Base-by-base conservation (phyloP, 2,113 vertebrate species). In the Nematolebias whitei region DNA sequence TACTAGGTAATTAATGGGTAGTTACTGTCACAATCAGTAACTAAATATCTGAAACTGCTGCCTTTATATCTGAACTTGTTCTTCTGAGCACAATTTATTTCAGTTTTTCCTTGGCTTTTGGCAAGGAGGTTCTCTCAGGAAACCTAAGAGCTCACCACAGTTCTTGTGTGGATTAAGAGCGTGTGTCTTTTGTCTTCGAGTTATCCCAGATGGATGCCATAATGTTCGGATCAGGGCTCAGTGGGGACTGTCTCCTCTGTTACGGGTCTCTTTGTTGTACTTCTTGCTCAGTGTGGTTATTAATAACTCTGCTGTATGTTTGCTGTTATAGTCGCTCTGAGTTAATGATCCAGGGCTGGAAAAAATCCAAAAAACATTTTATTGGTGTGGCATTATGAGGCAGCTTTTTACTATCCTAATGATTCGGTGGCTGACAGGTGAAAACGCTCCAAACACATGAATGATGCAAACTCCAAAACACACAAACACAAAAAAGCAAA, bases 221-320 rank as follows among this genome's bases (percentile, higher is more conserved):
- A 47, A 29, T 56, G 43, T 32, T 63, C 52, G 63, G 52, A 56
- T 63, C 38, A 43, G 19, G 24, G 23, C 60, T 57, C 38, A 50
- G 45, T 16, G 38, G 45, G 39, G 23, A n/a, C 32, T 8, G 0
- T 22, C 11, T 52, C 35, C 50, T 43, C 44, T 63, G 60, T 19
- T 43, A 23, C 2, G 12, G 41, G 22, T 20, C n/a, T n/a, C 23
- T 38, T 48, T 47, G 38, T 58, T 52, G 15, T 24, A 38, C 23
- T 57, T 71, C 32, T 64, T 44, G 26, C 53, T 19, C 23, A 63
- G 18, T 5, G 56, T 24, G 40, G 23, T 19, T 50, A 53, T 63
- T 50, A 32, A 32, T 44, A 40, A 50, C 19, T 43, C 53, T 29
- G 60, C 45, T 35, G 15, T 49, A 0, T 48, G 38, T 71, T 63